Evolutionary conservation across 37 sponge, comb jelly and placozoan genomes (phyloP).

Genomic region (Cladorhizidae sp.): DNA sequence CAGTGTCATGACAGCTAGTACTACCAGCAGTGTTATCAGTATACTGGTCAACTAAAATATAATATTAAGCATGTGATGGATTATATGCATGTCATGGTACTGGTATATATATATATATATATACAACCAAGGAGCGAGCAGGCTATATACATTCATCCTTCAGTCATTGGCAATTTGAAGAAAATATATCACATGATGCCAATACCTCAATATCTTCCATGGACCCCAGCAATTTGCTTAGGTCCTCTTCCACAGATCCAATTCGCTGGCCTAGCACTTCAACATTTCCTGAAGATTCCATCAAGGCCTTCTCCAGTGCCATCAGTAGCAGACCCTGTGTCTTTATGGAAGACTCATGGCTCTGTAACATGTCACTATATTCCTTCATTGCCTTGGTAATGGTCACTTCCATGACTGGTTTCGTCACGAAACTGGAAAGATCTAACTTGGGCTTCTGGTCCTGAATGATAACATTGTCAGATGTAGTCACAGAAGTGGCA

Average conservation of each 20-base stretch:
- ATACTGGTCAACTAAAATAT: no score
- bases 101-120: no score
- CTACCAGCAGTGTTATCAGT: no score
- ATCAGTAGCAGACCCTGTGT: slow-evolving; percentile 19
- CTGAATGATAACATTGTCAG: no score
- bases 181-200: no score
- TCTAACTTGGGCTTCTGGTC: slow-evolving; percentile 3
- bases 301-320: background rate
- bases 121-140: no score
- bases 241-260: slow-evolving; percentile 22
- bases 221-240: slow-evolving; percentile 18
- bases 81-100: no score
- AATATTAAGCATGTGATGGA: no score
- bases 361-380: slow-evolving; percentile 21
- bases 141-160: no score
- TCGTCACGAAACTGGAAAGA: background rate
- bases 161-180: no score
- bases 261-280: slow-evolving; percentile 19
- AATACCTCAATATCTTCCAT: slow-evolving; percentile 43
- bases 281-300: background rate
- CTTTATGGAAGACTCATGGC: slow-evolving; percentile 25
- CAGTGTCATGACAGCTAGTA: no score
- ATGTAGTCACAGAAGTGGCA: no score
- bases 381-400: slow-evolving; percentile 3
- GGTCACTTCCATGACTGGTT: background rate